Evolutionary conservation across 2,888 invertebrate genomes (phyloP).

Genomic region (Cremastinae sp.): DNA sequence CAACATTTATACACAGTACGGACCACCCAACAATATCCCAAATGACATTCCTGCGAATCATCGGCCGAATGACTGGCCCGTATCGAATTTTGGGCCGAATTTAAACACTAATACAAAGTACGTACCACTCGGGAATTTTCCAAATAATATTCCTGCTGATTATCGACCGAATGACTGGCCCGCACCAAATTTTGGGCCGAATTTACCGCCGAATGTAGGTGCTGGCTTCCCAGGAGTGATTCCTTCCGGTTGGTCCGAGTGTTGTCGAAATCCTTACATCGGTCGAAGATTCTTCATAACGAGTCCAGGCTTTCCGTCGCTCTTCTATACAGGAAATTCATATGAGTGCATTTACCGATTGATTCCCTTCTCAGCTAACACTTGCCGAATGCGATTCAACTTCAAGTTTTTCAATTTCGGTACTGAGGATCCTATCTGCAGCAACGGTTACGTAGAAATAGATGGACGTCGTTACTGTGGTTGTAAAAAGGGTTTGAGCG

Average conservation of each 20-base stretch:
- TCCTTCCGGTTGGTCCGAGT: constrained; percentile 54
- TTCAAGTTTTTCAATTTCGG: constrained; percentile 83
- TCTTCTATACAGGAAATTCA: constrained; percentile 50
- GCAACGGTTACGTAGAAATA: constrained; percentile 82
- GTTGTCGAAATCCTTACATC: constrained; percentile 68
- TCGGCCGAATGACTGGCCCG: constrained; percentile 24
- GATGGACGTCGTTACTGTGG: constrained; percentile 83
- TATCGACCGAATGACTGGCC: constrained; percentile 26
- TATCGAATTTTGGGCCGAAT: constrained; percentile 22
- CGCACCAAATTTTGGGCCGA: constrained; percentile 21
- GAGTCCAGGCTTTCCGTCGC: constrained; percentile 83
- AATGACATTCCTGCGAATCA: no score
- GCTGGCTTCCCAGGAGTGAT: not conserved
- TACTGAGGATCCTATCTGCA: constrained; percentile 77
- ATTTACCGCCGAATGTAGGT: constrained; percentile 19
- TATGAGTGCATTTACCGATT: constrained; percentile 82
- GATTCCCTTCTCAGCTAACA: constrained; percentile 79
- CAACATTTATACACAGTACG: constrained; percentile 30
- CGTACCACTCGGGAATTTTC: constrained; percentile 41
- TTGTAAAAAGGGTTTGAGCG: constrained; percentile 80
- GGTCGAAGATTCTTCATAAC: constrained; percentile 79
- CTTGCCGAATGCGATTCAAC: constrained; percentile 82
- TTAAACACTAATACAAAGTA: constrained; percentile 4
- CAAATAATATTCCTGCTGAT: not conserved
- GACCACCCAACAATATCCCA: no score